These are phyloP conservation scores for Forpus xanthops DNA, from an alignment of 2,797 vertebrate species.

Conservation along the genomic window DNA sequence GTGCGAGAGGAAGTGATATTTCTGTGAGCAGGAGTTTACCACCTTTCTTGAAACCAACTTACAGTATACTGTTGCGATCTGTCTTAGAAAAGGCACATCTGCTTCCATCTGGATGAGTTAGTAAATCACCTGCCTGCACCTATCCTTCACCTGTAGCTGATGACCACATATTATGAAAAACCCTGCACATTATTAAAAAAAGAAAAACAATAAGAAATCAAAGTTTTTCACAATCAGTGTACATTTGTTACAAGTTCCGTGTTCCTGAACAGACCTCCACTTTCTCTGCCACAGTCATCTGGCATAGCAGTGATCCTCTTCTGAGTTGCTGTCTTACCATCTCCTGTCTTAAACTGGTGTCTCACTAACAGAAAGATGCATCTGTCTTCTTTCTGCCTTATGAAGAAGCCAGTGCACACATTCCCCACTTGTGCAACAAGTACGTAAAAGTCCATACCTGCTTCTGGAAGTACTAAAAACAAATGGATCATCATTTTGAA, in stretches of 20 bases:
- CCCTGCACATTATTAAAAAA: not conserved
- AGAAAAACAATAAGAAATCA: not conserved
- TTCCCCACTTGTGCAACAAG: fast-evolving
- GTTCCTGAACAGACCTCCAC: not conserved
- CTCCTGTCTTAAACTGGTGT: not conserved
- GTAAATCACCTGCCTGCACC: not conserved
- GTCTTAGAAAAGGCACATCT: not conserved
- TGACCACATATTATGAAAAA: not conserved
- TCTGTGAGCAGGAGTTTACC: not conserved
- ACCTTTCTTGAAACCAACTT: not conserved
- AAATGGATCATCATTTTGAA: not conserved
- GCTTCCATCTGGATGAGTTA: not conserved
- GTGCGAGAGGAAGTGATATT: not conserved
- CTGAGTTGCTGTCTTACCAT: not conserved
- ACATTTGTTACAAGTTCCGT: not conserved
- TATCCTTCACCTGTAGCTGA: not conserved
- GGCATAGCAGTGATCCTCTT: not conserved
- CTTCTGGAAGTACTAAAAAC: not conserved
- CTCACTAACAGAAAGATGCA: not conserved
- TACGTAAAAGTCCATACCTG: not conserved
- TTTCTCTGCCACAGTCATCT: not conserved
- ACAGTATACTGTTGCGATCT: not conserved
- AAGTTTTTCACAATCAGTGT: not conserved
- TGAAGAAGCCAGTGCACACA: not conserved
- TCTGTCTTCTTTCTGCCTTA: not conserved